Conservation (phyloP, 2,797 vertebrate species). For the Pteronotus mesoamericanus region DNA sequence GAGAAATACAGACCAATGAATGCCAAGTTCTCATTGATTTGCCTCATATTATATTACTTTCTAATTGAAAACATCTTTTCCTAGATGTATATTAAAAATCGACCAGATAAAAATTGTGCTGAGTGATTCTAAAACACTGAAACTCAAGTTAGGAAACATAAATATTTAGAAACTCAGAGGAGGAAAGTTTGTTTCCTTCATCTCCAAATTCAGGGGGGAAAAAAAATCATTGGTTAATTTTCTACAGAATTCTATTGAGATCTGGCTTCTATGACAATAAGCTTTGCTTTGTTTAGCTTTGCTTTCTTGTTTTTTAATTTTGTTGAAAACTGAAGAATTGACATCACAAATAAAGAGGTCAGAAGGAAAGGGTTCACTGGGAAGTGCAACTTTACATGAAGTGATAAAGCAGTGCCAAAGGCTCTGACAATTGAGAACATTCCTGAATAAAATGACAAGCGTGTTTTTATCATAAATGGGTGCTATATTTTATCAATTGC, state of each 20-base stretch:
- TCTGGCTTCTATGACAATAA: neutral
- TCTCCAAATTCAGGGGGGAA: neutral
- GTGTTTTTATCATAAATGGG: too few relatives aligned
- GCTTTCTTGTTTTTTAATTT: neutral
- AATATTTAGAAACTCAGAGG: neutral
- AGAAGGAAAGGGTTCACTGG: neutral
- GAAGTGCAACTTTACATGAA: neutral
- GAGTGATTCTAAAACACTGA: neutral
- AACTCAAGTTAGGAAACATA: neutral
- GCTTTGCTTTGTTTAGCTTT: neutral
- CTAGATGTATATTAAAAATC: neutral
- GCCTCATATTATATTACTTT: neutral
- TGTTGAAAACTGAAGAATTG: neutral
- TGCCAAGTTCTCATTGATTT: neutral
- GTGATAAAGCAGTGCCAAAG: neutral
- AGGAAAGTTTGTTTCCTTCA: neutral
- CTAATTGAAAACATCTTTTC: neutral
- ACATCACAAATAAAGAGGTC: neutral
- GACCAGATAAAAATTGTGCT: neutral
- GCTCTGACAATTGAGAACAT: neutral
- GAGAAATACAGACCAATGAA: neutral
- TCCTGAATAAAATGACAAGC: neutral
- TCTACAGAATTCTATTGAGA: neutral
- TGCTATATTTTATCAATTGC: too few relatives aligned
- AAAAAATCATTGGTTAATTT: neutral